Percentiles rank a stretch among this genome's conserved stretches.
phyloP scores from a whole-genome alignment of 2,888 invertebrate species.

The Lampropteryx suffumata region DNA sequence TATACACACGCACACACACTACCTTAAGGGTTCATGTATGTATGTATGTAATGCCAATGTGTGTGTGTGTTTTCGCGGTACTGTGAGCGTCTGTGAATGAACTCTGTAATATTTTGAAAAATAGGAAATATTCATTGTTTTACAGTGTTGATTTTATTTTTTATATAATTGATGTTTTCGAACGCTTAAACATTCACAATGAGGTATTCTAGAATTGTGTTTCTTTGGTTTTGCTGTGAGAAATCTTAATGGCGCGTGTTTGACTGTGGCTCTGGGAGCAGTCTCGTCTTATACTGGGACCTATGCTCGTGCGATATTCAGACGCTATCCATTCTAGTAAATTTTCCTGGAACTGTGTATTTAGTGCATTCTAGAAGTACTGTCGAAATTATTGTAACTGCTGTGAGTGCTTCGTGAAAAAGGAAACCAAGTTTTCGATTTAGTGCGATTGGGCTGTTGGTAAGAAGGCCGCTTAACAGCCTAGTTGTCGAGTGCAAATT shows the following conservation, averaged over 20 bases:
- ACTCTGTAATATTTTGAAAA: conserved; percentile 37
- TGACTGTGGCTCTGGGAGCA: conserved; percentile 57
- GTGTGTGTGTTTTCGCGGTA: conserved; percentile 71
- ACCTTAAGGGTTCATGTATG: conserved; percentile 34
- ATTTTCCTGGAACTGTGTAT: conserved; percentile 53
- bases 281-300: conserved; percentile 69
- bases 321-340: conserved; percentile 54
- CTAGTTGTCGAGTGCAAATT: conserved; percentile 54
- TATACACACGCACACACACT: no score
- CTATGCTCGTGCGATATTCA: conserved; percentile 58
- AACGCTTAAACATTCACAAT: conserved; percentile 30
- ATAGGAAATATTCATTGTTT: conserved; percentile 1
- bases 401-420: conserved; percentile 53
- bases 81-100: conserved; percentile 55
- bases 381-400: conserved; percentile 37
- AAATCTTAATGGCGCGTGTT: conserved; percentile 74
- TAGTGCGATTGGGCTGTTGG: conserved; percentile 44
- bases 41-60: no score
- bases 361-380: conserved; percentile 41
- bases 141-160: conserved; percentile 17
- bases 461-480: conserved; percentile 51
- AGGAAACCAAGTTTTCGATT: conserved; percentile 73
- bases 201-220: conserved; percentile 34
- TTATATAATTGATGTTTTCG: neutral
- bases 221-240: conserved; percentile 36